Conservation (phyloP, 2,888 invertebrate species). For the Amblyteles armatorius region DNA sequence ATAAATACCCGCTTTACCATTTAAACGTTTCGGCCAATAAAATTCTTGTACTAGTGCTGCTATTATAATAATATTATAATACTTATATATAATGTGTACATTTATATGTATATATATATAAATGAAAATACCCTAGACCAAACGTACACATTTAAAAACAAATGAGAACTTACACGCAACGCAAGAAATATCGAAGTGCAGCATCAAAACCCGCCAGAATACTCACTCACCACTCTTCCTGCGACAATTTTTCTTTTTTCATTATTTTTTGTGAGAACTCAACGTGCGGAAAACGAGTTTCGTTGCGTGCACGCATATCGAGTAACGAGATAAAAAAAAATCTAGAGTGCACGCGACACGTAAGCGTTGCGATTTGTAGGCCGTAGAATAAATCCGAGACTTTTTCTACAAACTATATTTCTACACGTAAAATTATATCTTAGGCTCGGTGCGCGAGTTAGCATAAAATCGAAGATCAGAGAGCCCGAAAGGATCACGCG, state of each 20-base stretch:
- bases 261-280: slow-evolving; percentile 9
- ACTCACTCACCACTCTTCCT: too few relatives aligned
- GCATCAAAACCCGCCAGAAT: too few relatives aligned
- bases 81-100: too few relatives aligned
- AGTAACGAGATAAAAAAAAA: slow-evolving; percentile 44
- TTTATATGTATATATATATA: too few relatives aligned
- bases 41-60: too few relatives aligned
- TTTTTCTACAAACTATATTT: not conserved
- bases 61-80: too few relatives aligned
- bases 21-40: too few relatives aligned
- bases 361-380: slow-evolving; percentile 17
- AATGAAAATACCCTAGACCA: too few relatives aligned
- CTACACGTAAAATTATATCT: not conserved
- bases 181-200: too few relatives aligned
- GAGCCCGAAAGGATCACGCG: not conserved
- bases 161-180: too few relatives aligned
- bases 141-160: too few relatives aligned
- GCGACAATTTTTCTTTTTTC: slow-evolving; percentile 2
- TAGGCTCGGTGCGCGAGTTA: not conserved
- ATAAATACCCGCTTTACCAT: too few relatives aligned
- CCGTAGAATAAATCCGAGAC: slow-evolving; percentile 1
- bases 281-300: slow-evolving; percentile 26
- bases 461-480: not conserved
- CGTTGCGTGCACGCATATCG: slow-evolving; percentile 20
- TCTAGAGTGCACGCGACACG: slow-evolving; percentile 24